Evolutionary conservation across 1,140 invertebrate species (phyloP).

Genomic region (Zaprionus kolodkinae): DNA sequence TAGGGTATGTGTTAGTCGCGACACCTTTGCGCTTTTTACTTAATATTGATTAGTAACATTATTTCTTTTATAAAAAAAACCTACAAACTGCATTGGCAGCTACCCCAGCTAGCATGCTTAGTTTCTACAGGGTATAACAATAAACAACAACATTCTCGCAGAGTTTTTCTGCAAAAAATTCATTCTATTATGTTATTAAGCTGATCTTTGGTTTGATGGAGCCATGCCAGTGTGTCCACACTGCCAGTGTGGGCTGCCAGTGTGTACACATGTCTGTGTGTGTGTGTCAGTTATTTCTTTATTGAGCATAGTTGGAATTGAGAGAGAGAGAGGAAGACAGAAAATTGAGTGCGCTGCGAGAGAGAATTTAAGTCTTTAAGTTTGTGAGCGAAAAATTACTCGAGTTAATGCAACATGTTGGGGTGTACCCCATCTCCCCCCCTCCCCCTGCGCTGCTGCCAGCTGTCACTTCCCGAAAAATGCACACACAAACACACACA

Average conservation of each 20-base stretch:
- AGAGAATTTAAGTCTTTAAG: conserved; percentile 23
- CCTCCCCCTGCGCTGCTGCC: neutral
- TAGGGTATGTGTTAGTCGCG: neutral
- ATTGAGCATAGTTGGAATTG: conserved; percentile 8
- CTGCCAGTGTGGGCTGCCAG: neutral
- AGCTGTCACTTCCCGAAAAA: neutral
- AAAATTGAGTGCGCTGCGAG: neutral
- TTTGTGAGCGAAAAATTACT: neutral
- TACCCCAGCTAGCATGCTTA: no score
- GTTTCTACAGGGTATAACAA: conserved; percentile 10
- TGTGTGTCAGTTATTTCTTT: conserved; percentile 19
- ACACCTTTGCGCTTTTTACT: neutral
- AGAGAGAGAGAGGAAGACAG: neutral
- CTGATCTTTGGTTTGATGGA: conserved; percentile 33
- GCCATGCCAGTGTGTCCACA: conserved; percentile 25
- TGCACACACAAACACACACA: conserved; percentile 11
- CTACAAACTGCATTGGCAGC: neutral
- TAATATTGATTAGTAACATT: neutral
- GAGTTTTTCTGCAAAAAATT: conserved; percentile 35
- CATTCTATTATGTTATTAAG: conserved; percentile 46
- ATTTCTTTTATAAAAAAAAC: no score
- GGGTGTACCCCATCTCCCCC: neutral
- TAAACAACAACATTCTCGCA: conserved; percentile 19
- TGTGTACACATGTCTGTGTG: neutral
- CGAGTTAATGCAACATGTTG: conserved; percentile 27